phyloP scores from a whole-genome alignment of 1,140 invertebrate genomes.

The Zaprionus gabonicus region DNA sequence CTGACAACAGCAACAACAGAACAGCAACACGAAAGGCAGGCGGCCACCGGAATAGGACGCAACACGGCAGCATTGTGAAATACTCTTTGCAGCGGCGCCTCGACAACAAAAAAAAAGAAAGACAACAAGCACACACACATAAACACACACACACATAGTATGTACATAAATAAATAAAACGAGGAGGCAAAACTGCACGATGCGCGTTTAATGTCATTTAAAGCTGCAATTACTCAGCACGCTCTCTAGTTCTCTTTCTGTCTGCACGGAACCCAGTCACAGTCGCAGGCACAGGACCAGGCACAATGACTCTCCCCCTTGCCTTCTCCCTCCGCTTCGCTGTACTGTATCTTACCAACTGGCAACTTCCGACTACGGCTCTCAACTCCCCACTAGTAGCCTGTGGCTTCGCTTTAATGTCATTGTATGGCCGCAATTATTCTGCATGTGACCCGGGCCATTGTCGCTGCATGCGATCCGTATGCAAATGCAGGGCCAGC shows the following conservation, averaged over 20 bases:
- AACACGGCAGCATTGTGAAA: conserved; percentile 30
- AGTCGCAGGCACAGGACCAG: conserved; percentile 9
- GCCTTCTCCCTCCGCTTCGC: no score
- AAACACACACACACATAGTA: background rate
- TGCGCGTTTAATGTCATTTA: conserved; percentile 80
- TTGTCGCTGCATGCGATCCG: conserved; percentile 70
- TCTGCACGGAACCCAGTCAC: conserved; percentile 29
- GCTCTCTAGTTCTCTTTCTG: conserved; percentile 49
- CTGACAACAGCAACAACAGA: conserved; percentile 15
- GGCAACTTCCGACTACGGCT: background rate
- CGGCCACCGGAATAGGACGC: conserved; percentile 7
- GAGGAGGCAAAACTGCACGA: conserved; percentile 56
- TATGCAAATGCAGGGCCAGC: conserved; percentile 60
- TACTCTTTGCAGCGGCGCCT: conserved; percentile 34
- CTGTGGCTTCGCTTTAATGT: conserved; percentile 76
- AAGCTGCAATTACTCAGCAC: conserved; percentile 80
- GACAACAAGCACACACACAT: conserved; percentile 9
- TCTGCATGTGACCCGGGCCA: conserved; percentile 55
- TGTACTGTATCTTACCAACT: background rate
- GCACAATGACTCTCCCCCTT: conserved; percentile 1
- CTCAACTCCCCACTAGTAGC: background rate
- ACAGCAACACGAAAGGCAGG: background rate
- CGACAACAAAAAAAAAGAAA: conserved; percentile 27
- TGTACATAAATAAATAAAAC: conserved; percentile 46
- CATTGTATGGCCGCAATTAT: conserved; percentile 77